phyloP scores from a whole-genome alignment of 2,113 vertebrate genomes.

The Vanacampus margaritifer region DNA sequence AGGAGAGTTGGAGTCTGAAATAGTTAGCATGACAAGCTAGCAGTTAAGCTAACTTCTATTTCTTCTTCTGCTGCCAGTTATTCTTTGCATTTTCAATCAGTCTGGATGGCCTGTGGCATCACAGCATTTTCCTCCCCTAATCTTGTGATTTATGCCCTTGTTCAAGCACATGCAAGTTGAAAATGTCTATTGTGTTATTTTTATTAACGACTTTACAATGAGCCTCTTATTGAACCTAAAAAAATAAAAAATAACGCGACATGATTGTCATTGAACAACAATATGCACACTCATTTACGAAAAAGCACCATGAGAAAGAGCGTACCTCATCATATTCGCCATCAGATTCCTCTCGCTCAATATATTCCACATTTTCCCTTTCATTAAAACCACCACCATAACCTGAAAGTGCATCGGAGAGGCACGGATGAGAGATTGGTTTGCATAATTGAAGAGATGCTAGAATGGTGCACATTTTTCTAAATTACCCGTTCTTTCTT shows the following conservation, averaged over 20 bases:
- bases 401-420: slow-evolving; percentile 65
- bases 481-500: slow-evolving; percentile 90
- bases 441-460: background rate
- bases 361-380: slow-evolving; percentile 95
- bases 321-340: slow-evolving; percentile 98
- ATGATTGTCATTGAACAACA: background rate
- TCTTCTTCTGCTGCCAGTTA: too few species aligned
- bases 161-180: background rate
- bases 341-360: slow-evolving; percentile 95
- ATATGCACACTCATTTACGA: background rate
- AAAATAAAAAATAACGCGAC: background rate
- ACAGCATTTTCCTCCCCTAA: too few species aligned
- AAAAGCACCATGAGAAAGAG: background rate
- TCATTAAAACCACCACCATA: slow-evolving; percentile 99
- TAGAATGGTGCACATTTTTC: too few species aligned
- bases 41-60: too few species aligned
- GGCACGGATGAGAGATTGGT: background rate
- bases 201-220: background rate
- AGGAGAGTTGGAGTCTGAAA: too few species aligned
- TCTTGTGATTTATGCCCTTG: background rate
- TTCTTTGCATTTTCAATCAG: too few species aligned
- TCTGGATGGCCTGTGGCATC: too few species aligned
- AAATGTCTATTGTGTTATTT: background rate
- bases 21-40: too few species aligned
- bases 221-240: background rate